Base-by-base conservation (phyloP, 2,797 vertebrate genomes). In the Poecile montanus region DNA sequence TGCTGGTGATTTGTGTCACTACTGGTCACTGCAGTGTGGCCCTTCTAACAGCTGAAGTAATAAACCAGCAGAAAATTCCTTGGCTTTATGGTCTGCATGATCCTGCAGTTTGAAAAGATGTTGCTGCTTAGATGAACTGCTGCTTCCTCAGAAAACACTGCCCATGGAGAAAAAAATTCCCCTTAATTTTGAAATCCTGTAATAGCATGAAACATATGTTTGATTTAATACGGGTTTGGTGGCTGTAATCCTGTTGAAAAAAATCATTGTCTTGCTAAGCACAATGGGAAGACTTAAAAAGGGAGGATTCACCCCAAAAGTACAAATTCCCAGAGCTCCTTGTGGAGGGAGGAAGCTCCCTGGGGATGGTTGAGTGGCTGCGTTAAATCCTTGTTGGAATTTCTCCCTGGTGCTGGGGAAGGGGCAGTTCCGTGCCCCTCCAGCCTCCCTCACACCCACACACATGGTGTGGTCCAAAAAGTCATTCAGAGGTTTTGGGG, bases 21-120 rank as follows among this genome's bases (percentile, higher is more conserved):
- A 54, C 54, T 80, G 65, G 53, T 78, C 44, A 11, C 44, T 47
- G 76, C 40, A 30, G 3, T 25, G 20, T 22, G 68, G 8, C 76
- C 36, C 8, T 81, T 71, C 30, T 77, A 56, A 15, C 2, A 66
- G 38, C 34, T 47, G 34, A 62, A 53, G 48, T 40, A 48, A 9
- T n/a, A 29, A 84, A 45, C 10, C 45, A 42, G 30, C 47, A 21
- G 71, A 73, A 20, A 26, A 25, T 56, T 85, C 50, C 65, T 68
- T 65, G 62, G 27, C 40, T 70, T 75, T 6, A 2, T 30, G 44
- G 34, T 78, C 36, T 10, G 22, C 5, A 0, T 57, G 58, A 23
- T 60, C 38, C 34, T 72, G 14, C 48, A 54, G 47, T n/a, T 36
- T 26, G 60, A 48, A 61, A 67, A 23, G 5, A 10, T 0, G 0